Base-by-base conservation (phyloP, 1,140 invertebrate species). In the Laupala kohalensis region DNA sequence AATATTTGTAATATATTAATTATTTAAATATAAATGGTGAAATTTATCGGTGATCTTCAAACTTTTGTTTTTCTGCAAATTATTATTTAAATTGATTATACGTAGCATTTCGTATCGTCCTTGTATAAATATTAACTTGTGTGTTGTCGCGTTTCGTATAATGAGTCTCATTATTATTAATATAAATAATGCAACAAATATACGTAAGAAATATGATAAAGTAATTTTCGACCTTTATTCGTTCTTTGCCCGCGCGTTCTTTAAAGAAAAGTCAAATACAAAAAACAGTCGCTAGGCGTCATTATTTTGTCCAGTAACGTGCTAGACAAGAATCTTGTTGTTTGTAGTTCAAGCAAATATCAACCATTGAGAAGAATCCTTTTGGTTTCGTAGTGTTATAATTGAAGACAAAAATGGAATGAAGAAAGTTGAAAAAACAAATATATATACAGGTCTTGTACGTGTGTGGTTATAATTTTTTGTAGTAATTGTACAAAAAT, bases 401-500 rank as follows among this genome's bases (percentile, higher is more conserved):
- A 53, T 19, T 53, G 37, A 53, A 53, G 19, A 53, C 37, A 53
- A 53, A 53, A 53, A 53, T 53, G 37, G 37, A 53, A 53, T 53
- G 37, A 53, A 53, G 37, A 53, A 53, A 53, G 9, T 53, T 53
- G 37, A 53, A 53, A 53, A 53, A 53, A 53, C 37, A 53, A 53
- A 53, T 53, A 53, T 53, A n/a, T n/a, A 53, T 53, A 53, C 37
- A 53, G 37, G 37, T 53, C 37, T 53, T 53, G 37, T 53, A 53
- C 37, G 37, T 53, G 37, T 53, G 37, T 53, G 37, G 37, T 53
- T 53, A 53, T 53, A 53, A 53, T 53, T 53, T 68, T 68, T 68
- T 68, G 67, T 68, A 68, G 67, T 68, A 68, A 68, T 68, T 68
- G 28, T 68, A 68, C 67, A 68, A 68, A 68, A 65, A 68, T 29